Evolutionary conservation across 2,888 invertebrate genomes (phyloP).

Genomic region (Ophion ellenae): DNA sequence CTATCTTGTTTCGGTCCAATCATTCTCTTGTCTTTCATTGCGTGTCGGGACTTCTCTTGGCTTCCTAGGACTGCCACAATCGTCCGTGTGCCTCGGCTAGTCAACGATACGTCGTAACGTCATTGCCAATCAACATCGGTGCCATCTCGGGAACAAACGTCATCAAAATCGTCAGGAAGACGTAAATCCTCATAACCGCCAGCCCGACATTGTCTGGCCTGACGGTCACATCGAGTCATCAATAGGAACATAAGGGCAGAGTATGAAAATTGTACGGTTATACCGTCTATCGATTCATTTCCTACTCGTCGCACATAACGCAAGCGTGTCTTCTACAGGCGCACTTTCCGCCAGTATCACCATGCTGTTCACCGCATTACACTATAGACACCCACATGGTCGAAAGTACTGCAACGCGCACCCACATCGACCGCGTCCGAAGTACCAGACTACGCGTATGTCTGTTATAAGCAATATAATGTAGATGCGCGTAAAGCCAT

Average conservation of each 20-base stretch:
- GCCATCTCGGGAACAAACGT: background rate
- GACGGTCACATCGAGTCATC: background rate
- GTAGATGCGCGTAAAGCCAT: conserved; percentile 54
- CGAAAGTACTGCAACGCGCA: conserved; percentile 31
- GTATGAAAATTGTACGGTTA: conserved; percentile 35
- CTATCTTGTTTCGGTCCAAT: background rate
- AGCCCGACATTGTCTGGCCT: conserved; percentile 3
- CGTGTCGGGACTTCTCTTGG: too few species aligned
- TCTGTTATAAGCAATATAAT: conserved; percentile 51
- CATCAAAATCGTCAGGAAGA: background rate
- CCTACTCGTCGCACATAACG: conserved; percentile 7
- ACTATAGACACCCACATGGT: conserved; percentile 2
- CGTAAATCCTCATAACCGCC: background rate
- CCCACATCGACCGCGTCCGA: conserved; percentile 24
- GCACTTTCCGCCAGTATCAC: background rate
- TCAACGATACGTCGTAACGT: background rate
- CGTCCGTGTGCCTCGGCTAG: background rate
- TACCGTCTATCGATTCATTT: conserved; percentile 21
- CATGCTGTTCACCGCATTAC: conserved; percentile 20
- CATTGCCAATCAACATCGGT: background rate
- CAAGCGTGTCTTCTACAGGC: background rate
- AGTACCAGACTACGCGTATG: conserved; percentile 30
- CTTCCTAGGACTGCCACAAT: background rate
- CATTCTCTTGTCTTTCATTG: background rate
- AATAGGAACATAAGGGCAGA: conserved; percentile 11